These are phyloP conservation scores for Lota lota DNA, from an alignment of 2,113 vertebrate species.

Conservation along the genomic window DNA sequence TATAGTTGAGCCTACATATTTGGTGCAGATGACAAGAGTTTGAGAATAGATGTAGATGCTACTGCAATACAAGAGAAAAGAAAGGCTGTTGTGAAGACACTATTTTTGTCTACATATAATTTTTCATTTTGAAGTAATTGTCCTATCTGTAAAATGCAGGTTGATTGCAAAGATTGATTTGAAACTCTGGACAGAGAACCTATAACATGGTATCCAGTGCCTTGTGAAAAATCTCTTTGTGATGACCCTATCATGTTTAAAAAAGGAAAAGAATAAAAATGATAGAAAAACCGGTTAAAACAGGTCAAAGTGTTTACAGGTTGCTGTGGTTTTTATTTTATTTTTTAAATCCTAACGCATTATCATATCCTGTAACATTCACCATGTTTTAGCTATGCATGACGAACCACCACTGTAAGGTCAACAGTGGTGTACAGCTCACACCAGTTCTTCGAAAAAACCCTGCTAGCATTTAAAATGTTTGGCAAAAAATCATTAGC, in stretches of 20 bases:
- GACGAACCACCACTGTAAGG: neutral
- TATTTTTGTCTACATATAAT: slow-evolving; percentile 10
- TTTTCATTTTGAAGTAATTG: neutral
- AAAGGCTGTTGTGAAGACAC: neutral
- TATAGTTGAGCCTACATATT: neutral
- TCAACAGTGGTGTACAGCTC: neutral
- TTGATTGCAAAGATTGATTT: slow-evolving; percentile 43
- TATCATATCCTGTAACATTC: neutral
- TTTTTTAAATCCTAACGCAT: slow-evolving; percentile 3
- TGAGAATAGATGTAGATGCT: neutral
- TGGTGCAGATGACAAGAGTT: neutral
- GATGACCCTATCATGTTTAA: slow-evolving; percentile 38
- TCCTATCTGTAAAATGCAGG: slow-evolving; percentile 12
- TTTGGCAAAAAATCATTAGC: neutral
- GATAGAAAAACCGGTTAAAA: slow-evolving; percentile 17
- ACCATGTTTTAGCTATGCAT: slow-evolving; percentile 5
- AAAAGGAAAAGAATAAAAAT: slow-evolving; percentile 40
- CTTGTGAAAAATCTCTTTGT: slow-evolving; percentile 60
- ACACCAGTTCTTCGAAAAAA: neutral
- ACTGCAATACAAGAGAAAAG: neutral
- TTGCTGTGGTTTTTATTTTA: slow-evolving; percentile 36
- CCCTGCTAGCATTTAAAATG: neutral
- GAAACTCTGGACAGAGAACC: slow-evolving; percentile 48
- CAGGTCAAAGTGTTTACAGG: slow-evolving; percentile 55
- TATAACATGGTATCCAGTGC: slow-evolving; percentile 66